A percentile compares a stretch with the other conserved stretches of the same genome.
Evolutionary conservation across 2,888 invertebrate genomes (phyloP).

Genomic region (Andrena praecox): DNA sequence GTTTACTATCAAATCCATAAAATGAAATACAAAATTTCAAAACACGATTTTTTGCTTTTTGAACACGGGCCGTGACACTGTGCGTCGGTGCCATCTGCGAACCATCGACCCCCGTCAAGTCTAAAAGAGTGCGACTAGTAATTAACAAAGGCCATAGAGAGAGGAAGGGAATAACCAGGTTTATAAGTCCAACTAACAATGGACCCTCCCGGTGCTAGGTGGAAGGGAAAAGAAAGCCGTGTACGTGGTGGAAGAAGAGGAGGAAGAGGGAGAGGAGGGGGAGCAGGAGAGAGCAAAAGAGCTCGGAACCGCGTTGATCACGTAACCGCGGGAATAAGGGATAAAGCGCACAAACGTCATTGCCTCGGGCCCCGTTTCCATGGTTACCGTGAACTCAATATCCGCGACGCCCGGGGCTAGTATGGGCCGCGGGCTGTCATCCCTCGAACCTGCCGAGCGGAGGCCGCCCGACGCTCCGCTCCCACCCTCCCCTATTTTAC

Average conservation of each 20-base stretch:
- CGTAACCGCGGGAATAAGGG: slow-evolving; percentile 82
- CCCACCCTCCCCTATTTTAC: slow-evolving; percentile 29
- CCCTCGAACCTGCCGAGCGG: slow-evolving; percentile 83
- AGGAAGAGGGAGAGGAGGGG: slow-evolving; percentile 16
- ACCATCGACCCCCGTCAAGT: background rate
- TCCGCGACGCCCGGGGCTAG: slow-evolving; percentile 78
- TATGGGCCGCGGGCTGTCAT: slow-evolving; percentile 82
- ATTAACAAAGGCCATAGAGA: slow-evolving; percentile 30
- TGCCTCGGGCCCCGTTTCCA: slow-evolving; percentile 80
- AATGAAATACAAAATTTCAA: too few species aligned
- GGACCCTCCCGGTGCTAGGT: slow-evolving; percentile 13
- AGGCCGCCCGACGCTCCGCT: slow-evolving; percentile 67
- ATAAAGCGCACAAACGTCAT: slow-evolving; percentile 82
- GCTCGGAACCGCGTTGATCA: slow-evolving; percentile 70
- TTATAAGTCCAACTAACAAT: slow-evolving; percentile 47
- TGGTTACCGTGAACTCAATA: slow-evolving; percentile 85
- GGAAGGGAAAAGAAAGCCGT: slow-evolving; percentile 27
- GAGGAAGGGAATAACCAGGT: slow-evolving; percentile 31
- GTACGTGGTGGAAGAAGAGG: background rate
- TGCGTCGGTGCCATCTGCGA: background rate
- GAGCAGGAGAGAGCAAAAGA: slow-evolving; percentile 62
- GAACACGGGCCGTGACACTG: too few species aligned
- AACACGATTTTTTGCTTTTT: too few species aligned
- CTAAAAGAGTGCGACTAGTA: slow-evolving; percentile 2
- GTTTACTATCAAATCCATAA: too few species aligned